Conservation (phyloP, 2,888 invertebrate species). For the Desoria tigrina region DNA sequence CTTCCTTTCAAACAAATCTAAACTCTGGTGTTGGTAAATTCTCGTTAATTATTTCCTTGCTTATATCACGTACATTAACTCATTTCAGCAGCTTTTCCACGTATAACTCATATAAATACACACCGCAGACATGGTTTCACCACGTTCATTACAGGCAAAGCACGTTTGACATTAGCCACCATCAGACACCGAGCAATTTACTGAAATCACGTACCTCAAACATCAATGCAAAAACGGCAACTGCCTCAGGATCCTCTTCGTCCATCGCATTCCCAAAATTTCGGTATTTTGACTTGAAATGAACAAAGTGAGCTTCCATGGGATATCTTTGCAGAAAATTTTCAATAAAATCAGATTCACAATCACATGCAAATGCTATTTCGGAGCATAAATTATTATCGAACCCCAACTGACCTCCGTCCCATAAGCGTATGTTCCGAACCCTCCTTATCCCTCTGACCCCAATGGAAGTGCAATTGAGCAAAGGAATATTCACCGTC, state of each 20-base stretch:
- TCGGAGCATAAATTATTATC: neutral
- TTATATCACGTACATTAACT: too few relatives aligned
- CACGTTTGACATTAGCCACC: too few relatives aligned
- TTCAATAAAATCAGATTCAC: neutral
- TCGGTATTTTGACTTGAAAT: neutral
- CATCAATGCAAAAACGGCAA: neutral
- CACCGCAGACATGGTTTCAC: too few relatives aligned
- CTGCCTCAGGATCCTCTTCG: neutral
- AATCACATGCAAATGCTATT: neutral
- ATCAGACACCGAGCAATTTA: too few relatives aligned
- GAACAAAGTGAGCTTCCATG: neutral
- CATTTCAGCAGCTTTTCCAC: too few relatives aligned
- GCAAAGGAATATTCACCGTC: neutral
- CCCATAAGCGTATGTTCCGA: neutral
- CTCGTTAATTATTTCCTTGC: too few relatives aligned
- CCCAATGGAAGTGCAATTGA: constrained; percentile 2
- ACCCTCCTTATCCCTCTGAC: neutral
- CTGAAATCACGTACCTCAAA: too few relatives aligned
- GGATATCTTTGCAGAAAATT: neutral
- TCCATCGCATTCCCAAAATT: neutral
- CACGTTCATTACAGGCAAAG: too few relatives aligned
- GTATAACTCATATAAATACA: too few relatives aligned
- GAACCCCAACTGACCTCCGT: neutral
- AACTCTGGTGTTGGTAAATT: too few relatives aligned
- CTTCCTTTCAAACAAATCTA: too few relatives aligned